Conservation (phyloP, 2,113 vertebrate genomes). For the Pycnonotus jocosus region DNA sequence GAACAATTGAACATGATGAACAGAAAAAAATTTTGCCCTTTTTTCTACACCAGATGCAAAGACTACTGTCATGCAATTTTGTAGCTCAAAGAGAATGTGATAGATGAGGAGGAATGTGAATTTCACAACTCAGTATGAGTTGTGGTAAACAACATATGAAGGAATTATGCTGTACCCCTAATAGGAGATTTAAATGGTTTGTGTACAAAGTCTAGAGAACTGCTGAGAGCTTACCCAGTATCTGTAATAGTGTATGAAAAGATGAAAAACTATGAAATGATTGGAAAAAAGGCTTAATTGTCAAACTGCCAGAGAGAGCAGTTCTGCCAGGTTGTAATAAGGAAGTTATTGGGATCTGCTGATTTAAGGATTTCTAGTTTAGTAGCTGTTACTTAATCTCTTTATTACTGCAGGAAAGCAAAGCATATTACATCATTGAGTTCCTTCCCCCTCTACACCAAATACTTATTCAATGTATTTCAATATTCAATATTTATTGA, state of each 20-base stretch:
- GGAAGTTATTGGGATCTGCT: background rate
- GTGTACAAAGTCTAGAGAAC: background rate
- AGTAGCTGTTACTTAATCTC: background rate
- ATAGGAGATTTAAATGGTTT: background rate
- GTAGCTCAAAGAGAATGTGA: background rate
- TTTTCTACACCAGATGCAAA: background rate
- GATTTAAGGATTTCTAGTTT: slow-evolving; percentile 6
- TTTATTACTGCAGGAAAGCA: background rate
- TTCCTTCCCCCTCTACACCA: background rate
- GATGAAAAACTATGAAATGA: slow-evolving; percentile 3
- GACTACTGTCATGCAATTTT: background rate
- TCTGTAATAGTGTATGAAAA: background rate
- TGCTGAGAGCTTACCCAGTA: background rate
- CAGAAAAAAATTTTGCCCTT: background rate
- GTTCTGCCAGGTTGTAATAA: background rate
- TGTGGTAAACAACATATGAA: background rate
- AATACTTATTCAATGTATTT: background rate
- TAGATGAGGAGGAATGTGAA: background rate
- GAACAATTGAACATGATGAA: background rate
- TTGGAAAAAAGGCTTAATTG: background rate
- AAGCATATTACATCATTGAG: background rate
- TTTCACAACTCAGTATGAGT: background rate
- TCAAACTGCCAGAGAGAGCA: background rate
- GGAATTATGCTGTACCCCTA: background rate
- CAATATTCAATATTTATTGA: background rate